Percentiles rank a stretch among this genome's conserved stretches.
Conservation (phyloP, 2,113 vertebrate species). For the Eonycteris spelaea region DNA sequence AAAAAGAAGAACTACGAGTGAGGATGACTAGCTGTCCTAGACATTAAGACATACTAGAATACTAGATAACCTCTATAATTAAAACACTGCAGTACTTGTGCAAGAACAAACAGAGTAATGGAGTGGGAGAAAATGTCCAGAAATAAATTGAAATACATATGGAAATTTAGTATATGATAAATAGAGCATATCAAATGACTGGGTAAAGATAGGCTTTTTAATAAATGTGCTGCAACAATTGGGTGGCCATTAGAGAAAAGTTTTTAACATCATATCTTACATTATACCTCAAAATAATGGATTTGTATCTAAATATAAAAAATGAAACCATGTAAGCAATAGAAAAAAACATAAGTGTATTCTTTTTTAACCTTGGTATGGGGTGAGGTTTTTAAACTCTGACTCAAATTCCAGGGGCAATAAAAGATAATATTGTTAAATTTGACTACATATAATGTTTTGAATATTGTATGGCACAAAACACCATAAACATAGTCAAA, state of each 20-base stretch:
- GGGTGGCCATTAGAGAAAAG: not conserved
- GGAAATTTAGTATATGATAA: not conserved
- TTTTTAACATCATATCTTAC: not conserved
- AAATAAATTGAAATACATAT: conserved; percentile 1
- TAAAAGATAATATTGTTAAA: not conserved
- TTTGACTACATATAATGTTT: not conserved
- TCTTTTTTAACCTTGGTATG: not conserved
- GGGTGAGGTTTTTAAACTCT: not conserved
- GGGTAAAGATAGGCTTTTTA: not conserved
- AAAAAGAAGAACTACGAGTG: not conserved
- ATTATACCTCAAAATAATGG: not conserved
- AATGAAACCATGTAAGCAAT: not conserved
- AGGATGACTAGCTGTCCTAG: not conserved
- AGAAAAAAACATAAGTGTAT: not conserved
- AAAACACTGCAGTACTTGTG: not conserved
- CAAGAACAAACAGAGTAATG: not conserved
- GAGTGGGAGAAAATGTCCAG: not conserved
- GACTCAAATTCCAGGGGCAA: not conserved
- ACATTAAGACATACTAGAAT: not conserved
- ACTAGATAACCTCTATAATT: not conserved
- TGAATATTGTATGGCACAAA: not conserved
- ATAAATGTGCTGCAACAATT: not conserved
- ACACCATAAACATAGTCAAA: not conserved
- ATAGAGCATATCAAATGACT: not conserved
- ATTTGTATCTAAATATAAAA: not conserved